phyloP scores from a whole-genome alignment of 2,113 vertebrate species.

The Nothoprocta pentlandii region DNA sequence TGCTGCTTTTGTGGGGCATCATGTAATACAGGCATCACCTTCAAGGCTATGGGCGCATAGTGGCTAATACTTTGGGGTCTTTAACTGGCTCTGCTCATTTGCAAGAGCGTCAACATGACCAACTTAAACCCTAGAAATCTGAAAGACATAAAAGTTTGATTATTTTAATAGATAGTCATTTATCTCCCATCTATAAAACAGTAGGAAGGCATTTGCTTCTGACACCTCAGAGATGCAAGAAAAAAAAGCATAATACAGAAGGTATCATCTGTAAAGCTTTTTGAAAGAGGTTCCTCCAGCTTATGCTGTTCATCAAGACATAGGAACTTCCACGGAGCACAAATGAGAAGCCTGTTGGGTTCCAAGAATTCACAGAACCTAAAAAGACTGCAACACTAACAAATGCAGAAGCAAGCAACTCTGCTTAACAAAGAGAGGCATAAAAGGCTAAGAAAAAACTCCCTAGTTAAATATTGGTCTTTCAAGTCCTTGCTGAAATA shows the following conservation, averaged over 20 bases:
- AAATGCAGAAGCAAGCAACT: neutral
- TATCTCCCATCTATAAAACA: neutral
- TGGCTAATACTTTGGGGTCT: neutral
- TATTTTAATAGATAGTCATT: neutral
- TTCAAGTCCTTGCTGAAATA: neutral
- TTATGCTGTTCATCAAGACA: neutral
- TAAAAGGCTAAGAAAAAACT: fast-evolving
- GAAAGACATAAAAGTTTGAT: neutral
- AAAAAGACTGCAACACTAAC: neutral
- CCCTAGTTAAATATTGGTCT: neutral
- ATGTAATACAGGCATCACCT: neutral
- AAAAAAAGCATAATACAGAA: neutral
- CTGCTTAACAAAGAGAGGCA: neutral
- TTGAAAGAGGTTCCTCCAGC: neutral
- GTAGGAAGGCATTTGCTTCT: neutral
- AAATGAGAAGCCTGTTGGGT: neutral
- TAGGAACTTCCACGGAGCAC: fast-evolving
- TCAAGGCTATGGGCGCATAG: neutral
- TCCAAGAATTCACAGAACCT: neutral
- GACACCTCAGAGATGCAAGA: neutral
- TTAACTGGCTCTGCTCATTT: neutral
- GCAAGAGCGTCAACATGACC: neutral
- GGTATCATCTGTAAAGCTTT: neutral
- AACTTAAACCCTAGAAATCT: neutral
- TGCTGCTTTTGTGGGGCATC: neutral